Conservation (phyloP, 2,113 vertebrate genomes). For the Lutjanus erythropterus region DNA sequence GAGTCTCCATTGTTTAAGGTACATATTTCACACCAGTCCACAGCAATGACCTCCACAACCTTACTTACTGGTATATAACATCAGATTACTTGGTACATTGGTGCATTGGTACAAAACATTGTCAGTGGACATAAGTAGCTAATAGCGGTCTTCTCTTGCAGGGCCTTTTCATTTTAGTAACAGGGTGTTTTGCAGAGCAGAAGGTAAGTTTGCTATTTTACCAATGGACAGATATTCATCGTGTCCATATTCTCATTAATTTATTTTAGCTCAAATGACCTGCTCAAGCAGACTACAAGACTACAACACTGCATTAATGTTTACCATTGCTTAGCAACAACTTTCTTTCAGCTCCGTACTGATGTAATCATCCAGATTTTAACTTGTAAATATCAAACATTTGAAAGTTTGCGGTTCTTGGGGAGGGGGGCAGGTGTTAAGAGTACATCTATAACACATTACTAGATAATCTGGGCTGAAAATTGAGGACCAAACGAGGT, state of each 20-base stretch:
- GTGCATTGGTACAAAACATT: not conserved
- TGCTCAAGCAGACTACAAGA: not conserved
- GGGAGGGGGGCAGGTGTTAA: too few relatives aligned
- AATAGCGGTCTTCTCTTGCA: constrained; percentile 62
- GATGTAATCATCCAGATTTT: too few relatives aligned
- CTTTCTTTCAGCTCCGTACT: too few relatives aligned
- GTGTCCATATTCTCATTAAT: not conserved
- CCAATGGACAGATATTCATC: not conserved
- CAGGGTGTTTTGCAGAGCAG: constrained; percentile 82
- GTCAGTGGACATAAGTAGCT: not conserved
- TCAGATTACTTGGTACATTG: too few relatives aligned
- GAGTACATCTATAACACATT: too few relatives aligned
- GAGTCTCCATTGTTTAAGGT: not conserved
- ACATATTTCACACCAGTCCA: not conserved
- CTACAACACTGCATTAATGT: not conserved
- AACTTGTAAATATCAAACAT: too few relatives aligned
- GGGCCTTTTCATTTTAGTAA: constrained; percentile 85
- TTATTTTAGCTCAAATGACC: not conserved
- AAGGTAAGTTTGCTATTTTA: constrained; percentile 75
- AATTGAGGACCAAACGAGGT: too few relatives aligned
- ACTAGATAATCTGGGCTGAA: too few relatives aligned
- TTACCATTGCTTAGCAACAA: too few relatives aligned
- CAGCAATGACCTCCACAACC: not conserved
- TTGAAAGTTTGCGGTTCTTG: too few relatives aligned
- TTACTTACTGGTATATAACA: too few relatives aligned